Evolutionary conservation across 2,113 vertebrate genomes (phyloP).

Genomic region (Hippocampus guttulatus): DNA sequence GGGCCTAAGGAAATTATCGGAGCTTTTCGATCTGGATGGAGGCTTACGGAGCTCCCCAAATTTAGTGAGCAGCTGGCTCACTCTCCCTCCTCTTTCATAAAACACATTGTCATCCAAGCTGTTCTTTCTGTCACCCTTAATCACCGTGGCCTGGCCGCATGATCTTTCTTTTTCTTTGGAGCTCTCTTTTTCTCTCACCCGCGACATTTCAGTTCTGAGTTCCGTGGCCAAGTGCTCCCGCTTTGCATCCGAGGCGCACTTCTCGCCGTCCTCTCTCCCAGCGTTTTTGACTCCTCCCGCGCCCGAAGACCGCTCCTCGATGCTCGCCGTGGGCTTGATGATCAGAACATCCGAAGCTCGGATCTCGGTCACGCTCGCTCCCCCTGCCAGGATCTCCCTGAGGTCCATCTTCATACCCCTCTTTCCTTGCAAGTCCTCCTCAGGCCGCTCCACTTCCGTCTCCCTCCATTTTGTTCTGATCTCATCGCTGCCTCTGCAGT

Average conservation of each 20-base stretch:
- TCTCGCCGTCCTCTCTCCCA: slow-evolving; percentile 38
- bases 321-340: slow-evolving; percentile 55
- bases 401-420: slow-evolving; percentile 68
- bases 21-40: slow-evolving; percentile 74
- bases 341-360: slow-evolving; percentile 71
- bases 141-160: slow-evolving; percentile 40
- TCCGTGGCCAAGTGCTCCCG: slow-evolving; percentile 37
- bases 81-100: slow-evolving; percentile 63
- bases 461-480: slow-evolving; percentile 48
- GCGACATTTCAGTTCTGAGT: slow-evolving; percentile 35
- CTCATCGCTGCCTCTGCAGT: slow-evolving; percentile 43
- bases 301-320: slow-evolving; percentile 38
- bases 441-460: slow-evolving; percentile 34
- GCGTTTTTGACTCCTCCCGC: slow-evolving; percentile 15
- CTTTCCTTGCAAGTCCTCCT: slow-evolving; percentile 52
- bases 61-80: slow-evolving; percentile 74
- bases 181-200: slow-evolving; percentile 46
- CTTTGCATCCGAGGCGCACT: slow-evolving; percentile 20
- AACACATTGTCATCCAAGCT: slow-evolving; percentile 39
- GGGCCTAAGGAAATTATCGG: slow-evolving; percentile 62
- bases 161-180: slow-evolving; percentile 38
- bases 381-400: slow-evolving; percentile 65
- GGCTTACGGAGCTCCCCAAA: slow-evolving; percentile 68
- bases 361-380: slow-evolving; percentile 72
- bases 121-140: slow-evolving; percentile 41